These are phyloP conservation scores for Dipus sagitta DNA, from an alignment of 2,797 vertebrate species.

Conservation along the genomic window DNA sequence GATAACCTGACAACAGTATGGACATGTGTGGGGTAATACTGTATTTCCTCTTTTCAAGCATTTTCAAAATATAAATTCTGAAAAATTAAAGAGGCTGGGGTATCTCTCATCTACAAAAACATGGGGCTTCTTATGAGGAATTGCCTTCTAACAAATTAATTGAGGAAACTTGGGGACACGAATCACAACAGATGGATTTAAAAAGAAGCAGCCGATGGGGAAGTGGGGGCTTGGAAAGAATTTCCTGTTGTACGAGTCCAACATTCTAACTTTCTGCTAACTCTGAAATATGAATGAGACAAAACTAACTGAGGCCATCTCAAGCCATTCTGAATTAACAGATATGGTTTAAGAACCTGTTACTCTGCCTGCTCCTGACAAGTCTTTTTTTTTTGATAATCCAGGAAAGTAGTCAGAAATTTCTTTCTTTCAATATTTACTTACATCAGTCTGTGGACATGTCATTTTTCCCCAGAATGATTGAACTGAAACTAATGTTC, in stretches of 20 bases:
- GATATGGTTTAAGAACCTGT: conserved; percentile 52
- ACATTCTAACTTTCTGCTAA: conserved; percentile 77
- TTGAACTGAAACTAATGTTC: conserved; percentile 9
- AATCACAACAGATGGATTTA: conserved; percentile 83
- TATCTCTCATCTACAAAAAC: conserved; percentile 77
- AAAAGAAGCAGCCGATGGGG: conserved; percentile 84
- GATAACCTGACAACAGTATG: not conserved
- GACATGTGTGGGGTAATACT: not conserved
- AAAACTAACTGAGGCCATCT: conserved; percentile 73
- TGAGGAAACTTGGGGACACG: conserved; percentile 84
- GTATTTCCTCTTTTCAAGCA: not conserved
- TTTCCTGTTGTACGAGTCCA: conserved; percentile 63
- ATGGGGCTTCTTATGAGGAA: conserved; percentile 73
- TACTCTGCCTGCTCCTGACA: not conserved
- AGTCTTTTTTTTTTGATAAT: not conserved
- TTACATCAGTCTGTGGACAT: conserved; percentile 14
- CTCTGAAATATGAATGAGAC: conserved; percentile 68
- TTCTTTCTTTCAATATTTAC: not conserved
- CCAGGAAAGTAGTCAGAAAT: not conserved
- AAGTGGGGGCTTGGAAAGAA: conserved; percentile 79
- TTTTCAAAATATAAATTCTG: conserved; percentile 32
- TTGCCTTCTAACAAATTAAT: conserved; percentile 84
- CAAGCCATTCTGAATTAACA: conserved; percentile 74
- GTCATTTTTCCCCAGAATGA: not conserved
- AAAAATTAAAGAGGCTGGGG: not conserved